These are phyloP conservation scores for Alentia gelatinosa DNA, from an alignment of 2,888 invertebrate species.

Conservation along the genomic window DNA sequence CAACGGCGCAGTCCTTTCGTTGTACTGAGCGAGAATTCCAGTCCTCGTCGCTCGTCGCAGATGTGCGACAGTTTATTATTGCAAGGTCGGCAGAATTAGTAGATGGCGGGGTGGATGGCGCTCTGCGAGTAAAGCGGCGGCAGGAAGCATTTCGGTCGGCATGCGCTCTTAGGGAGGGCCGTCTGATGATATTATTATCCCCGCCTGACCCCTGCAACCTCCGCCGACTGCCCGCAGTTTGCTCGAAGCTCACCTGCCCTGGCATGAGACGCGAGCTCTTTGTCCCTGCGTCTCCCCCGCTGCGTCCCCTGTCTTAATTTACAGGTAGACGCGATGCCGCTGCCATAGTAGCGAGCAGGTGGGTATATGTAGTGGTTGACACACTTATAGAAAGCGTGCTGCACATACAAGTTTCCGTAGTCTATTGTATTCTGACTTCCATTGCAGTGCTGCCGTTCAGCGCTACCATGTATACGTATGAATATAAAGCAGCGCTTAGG, in stretches of 20 bases:
- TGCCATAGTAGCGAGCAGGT: conserved; percentile 3
- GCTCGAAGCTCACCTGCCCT: not conserved
- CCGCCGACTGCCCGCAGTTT: not conserved
- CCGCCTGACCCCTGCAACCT: not conserved
- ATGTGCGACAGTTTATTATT: not conserved
- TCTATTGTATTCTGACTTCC: too few relatives aligned
- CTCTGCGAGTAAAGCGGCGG: not conserved
- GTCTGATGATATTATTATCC: not conserved
- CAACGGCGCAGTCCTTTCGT: not conserved
- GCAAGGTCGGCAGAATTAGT: not conserved
- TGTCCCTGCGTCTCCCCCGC: not conserved
- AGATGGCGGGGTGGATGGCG: too few relatives aligned
- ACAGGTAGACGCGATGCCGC: not conserved
- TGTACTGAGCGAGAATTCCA: not conserved
- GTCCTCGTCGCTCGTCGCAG: not conserved
- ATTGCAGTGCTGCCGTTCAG: too few relatives aligned
- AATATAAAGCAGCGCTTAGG: too few relatives aligned
- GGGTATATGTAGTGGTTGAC: not conserved
- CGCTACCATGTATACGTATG: too few relatives aligned
- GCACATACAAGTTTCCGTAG: too few relatives aligned
- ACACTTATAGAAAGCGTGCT: too few relatives aligned
- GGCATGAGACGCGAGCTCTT: not conserved
- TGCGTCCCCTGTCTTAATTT: not conserved
- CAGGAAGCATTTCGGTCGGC: not conserved
- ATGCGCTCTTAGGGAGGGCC: too few relatives aligned